Evolutionary conservation across 2,888 invertebrate genomes (phyloP).

Genomic region (Serrognathus titanus): DNA sequence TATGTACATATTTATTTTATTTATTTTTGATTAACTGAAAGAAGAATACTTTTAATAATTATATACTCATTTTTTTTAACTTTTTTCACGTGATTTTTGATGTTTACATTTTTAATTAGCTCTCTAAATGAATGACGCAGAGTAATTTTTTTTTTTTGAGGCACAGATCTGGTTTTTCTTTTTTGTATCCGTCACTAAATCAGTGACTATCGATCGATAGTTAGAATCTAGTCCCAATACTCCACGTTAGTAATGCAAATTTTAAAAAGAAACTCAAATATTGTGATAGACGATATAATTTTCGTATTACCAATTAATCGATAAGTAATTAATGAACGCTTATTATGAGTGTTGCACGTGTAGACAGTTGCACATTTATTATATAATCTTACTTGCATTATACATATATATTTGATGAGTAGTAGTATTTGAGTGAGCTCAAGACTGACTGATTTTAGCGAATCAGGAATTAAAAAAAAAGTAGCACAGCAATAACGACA

Average conservation of each 20-base stretch:
- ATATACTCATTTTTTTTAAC: background rate
- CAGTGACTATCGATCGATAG: too few relatives aligned
- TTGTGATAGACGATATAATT: conserved; percentile 20
- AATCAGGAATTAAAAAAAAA: too few relatives aligned
- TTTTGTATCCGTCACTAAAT: too few relatives aligned
- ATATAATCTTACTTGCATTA: conserved; percentile 13
- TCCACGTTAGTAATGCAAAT: background rate
- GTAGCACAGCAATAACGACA: too few relatives aligned
- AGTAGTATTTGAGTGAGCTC: background rate
- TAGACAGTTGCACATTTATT: conserved; percentile 14
- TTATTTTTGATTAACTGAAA: background rate
- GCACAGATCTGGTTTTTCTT: too few relatives aligned
- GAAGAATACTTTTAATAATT: conserved; percentile 1
- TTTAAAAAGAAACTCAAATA: conserved; percentile 17
- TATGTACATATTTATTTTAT: conserved; percentile 11
- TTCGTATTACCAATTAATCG: conserved; percentile 13
- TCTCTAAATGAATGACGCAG: too few relatives aligned
- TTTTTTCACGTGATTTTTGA: too few relatives aligned
- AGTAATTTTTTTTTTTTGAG: too few relatives aligned
- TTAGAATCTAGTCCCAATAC: conserved; percentile 13
- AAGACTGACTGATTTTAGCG: too few relatives aligned
- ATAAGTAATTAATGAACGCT: conserved; percentile 14
- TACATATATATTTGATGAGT: background rate
- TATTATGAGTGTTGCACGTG: conserved; percentile 19
- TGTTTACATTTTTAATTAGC: too few relatives aligned